Percentiles rank a stretch among this genome's conserved stretches.
These are phyloP conservation scores for Drepana falcataria DNA, from an alignment of 2,888 invertebrate species.

Conservation along the genomic window DNA sequence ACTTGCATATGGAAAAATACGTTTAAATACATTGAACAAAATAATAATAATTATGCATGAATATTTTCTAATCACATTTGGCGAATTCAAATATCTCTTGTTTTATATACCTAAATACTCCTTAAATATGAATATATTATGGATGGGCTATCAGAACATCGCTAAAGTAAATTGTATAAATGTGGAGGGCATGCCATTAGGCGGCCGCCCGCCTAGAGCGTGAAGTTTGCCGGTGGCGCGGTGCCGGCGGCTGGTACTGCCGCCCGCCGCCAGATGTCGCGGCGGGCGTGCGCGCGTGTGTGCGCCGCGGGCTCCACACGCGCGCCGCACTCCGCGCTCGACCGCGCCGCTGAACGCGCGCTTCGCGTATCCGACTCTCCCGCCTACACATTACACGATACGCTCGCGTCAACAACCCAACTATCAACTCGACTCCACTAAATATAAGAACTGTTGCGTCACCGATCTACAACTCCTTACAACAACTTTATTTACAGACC, in stretches of 20 bases:
- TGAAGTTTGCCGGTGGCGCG: conserved; percentile 24
- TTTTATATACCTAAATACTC: too few relatives aligned
- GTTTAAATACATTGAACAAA: too few relatives aligned
- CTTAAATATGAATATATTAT: too few relatives aligned
- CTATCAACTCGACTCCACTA: conserved; percentile 29
- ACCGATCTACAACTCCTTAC: conserved; percentile 25
- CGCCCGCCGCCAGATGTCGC: conserved; percentile 66
- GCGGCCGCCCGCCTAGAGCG: conserved; percentile 49
- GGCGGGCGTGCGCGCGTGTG: conserved; percentile 53
- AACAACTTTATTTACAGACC: conserved; percentile 27
- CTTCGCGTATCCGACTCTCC: conserved; percentile 49
- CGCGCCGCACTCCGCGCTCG: conserved; percentile 73
- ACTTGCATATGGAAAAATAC: too few relatives aligned
- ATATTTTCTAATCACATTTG: too few relatives aligned
- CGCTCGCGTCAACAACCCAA: conserved; percentile 60
- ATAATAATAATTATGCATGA: too few relatives aligned
- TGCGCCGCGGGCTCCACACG: conserved; percentile 61
- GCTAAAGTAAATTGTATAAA: too few relatives aligned
- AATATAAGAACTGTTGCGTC: conserved; percentile 53
- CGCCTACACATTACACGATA: conserved; percentile 46
- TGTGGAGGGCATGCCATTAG: conserved; percentile 18
- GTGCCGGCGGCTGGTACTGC: conserved; percentile 38
- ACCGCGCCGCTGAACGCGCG: conserved; percentile 72
- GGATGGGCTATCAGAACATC: too few relatives aligned
- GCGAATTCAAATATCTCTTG: too few relatives aligned